Base-by-base conservation (phyloP, 2,797 vertebrate genomes). In the Gadopsis marmoratus region DNA sequence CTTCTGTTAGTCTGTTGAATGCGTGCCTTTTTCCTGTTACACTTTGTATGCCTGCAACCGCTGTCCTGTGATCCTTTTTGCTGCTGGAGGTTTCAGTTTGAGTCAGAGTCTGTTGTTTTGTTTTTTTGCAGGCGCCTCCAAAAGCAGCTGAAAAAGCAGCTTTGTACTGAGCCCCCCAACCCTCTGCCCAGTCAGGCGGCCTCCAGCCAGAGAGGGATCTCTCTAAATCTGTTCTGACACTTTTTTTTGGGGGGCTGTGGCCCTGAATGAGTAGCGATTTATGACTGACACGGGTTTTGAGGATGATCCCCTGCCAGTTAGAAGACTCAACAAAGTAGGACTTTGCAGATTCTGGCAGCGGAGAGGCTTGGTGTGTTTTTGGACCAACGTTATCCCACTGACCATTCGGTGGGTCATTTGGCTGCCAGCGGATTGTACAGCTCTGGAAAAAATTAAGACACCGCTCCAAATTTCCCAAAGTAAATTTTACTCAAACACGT, bases 171-270 rank as follows among this genome's bases (percentile, higher is more conserved):
- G 23, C 55, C 23, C 39, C 48, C 21, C 16, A 53, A 45, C 17
- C 10, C 55, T 41, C 51, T 48, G 33, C 53, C 51, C 16, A 16
- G 81, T 65, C 76, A 77, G 59, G 11, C 78, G 88, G 88, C 78
- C 55, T 71, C 47, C 51, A 68, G 63, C 88, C 84, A 89, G 71
- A 77, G 55, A 33, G 68, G 29, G 53, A 86, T 89, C 72, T 85
- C 76, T 70, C 67, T 72, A 77, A 93, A 92, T 89, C 74, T 81
- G 55, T 29, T 54, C 71, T 78, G 82, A 84, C 61, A 82, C 83
- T 82, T 73, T 72, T 69, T 88, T 74, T 73, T n/a, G n/a, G n/a
- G 41, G 54, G 41, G 41, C 71, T n/a, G 21, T 71, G 56, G 61
- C 21, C 47, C 39, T 66, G 77, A 74, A 82, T 69, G 47, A 83